Base-by-base conservation (phyloP, 2,113 vertebrate genomes). In the Protobothrops flavoviridis region DNA sequence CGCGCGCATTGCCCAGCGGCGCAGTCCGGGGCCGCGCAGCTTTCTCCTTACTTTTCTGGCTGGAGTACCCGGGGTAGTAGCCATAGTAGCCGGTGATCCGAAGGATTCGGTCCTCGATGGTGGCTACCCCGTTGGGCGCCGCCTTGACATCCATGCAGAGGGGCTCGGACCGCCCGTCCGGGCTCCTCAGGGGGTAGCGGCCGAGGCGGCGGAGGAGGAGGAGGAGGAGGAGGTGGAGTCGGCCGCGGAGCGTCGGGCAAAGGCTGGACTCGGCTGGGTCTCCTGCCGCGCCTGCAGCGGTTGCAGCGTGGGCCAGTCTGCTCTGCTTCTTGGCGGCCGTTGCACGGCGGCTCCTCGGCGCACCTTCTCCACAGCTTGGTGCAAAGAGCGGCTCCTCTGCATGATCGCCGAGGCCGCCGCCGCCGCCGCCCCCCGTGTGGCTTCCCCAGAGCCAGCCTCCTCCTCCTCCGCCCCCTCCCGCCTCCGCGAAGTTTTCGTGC, bases 61-160 rank as follows among this genome's bases (percentile, higher is more conserved):
- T 99, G 97, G 99, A 99, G 97, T 99, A 99, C 57, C 99, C 99
- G 33, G 99, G 99, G 96, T 99, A 99, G 96, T 99, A 99, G 95
- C 99, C 99, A 96, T 99, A 99, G 98, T 99, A 99, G 96, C 99
- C 99, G 55, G 99, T 99, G 97, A 99, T 99, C 96, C 99, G 98
- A 96, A 99, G 97, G 95, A 99, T 99, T 93, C 99, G 97, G 97
- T 99, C 98, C 96, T 99, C 99, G 94, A 99, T 99, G 97, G 99
- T 99, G 97, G 98, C 98, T 97, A 99, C 98, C 92, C 99, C 99
- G 97, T 99, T 99, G 97, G 98, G 98, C 81, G 99, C 98, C 96
- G 98, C 98, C 96, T 98, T 98, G 97, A 98, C 97, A 97, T 98
- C 97, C 98, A 98, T 98, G 97, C 96, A 96, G 97, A 94, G 90